Evolutionary conservation across 2,797 vertebrate genomes (phyloP), one percentile per base, ranked within the genome.

Genomic region (Lithobates sylvaticus): DNA sequence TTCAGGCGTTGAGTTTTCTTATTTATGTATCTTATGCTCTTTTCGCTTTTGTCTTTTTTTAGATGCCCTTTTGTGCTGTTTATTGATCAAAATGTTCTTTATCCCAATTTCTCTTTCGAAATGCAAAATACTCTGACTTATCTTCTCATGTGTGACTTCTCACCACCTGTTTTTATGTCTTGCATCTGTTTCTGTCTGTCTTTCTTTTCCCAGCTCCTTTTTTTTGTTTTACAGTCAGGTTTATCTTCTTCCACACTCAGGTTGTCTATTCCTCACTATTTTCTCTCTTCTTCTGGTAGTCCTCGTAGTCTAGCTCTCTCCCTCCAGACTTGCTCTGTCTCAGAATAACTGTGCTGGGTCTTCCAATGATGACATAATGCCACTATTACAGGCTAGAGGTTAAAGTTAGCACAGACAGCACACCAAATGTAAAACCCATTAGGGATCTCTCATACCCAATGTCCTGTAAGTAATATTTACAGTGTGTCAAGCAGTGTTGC

Each of bases 291-390:
- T 4, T 15, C 10, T 21, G n/a, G 10, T 7, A 54, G 27, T 36
- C 21, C 84, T 88, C 79, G 36, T 71, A 81, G 85, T 88, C 0
- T 58, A 88, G 89, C 0, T 12, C 86, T 84, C 76, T 6, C 1
- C 78, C 76, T 64, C 50, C 32, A 23, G 36, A 21, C 34, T 29
- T 71, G 65, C 79, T 81, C 29, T 42, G 74, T 75, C 83, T 79
- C 64, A 85, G 84, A 73, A 85, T 70, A 81, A 69, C 78, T 71
- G 26, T 47, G 65, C 39, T 67, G 36, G 85, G 67, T 21, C 76
- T 67, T 83, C 76, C 29, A 32, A 42, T 29, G 10, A 54, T 87
- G 86, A 87, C 76, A 12, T 83, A 78, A 87, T 87, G 70, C 34
- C 61, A 47, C 81, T 83, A 87, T 78, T 74, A 87, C 27, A 75